Conservation (phyloP, 2,113 vertebrate species). For the Melozone crissalis region DNA sequence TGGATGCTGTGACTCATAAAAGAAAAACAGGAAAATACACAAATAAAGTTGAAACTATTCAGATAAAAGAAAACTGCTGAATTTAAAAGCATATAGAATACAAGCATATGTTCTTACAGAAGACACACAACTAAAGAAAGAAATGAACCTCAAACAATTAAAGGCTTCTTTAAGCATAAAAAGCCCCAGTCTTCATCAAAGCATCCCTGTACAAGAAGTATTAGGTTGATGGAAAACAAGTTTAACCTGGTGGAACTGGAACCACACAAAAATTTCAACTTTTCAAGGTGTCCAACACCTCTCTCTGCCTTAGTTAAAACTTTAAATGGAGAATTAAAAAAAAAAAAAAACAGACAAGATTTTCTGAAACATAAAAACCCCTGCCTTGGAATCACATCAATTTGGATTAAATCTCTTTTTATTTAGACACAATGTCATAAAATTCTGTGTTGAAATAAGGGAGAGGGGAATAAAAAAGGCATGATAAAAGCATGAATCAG, state of each 20-base stretch:
- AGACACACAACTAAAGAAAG: neutral
- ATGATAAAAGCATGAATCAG: neutral
- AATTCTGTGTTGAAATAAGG: neutral
- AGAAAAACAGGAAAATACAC: neutral
- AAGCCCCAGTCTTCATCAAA: neutral
- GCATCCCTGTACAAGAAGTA: neutral
- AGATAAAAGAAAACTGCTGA: neutral
- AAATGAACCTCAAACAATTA: neutral
- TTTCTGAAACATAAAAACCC: neutral
- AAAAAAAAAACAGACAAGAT: neutral
- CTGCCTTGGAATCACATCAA: neutral
- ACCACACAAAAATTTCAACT: neutral
- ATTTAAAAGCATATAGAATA: conserved; percentile 2
- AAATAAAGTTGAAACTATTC: neutral
- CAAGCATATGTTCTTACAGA: neutral
- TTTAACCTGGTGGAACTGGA: neutral
- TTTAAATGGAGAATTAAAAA: neutral
- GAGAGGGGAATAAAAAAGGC: neutral
- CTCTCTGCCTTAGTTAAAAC: neutral
- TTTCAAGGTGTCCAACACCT: neutral
- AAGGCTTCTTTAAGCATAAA: neutral
- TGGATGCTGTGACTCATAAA: neutral
- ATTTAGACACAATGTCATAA: neutral
- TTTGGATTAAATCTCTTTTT: neutral
- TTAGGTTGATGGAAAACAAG: neutral